Percentiles rank a stretch among this genome's conserved stretches.
These are phyloP conservation scores for zebrafish (Danio rerio) DNA, from an alignment of 2,113 vertebrate genomes.

Conservation along the genomic window GRCz12tu NC_133192.1:25783501-25784000, in stretches of 20 bases:
- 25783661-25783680: background rate
- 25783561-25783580: background rate
- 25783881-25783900: too few relatives aligned
- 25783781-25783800: background rate
- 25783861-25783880: too few relatives aligned
- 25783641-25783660: background rate
- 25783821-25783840: too few relatives aligned
- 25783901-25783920: too few relatives aligned
- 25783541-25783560: background rate
- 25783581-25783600: constrained; percentile 2
- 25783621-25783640: background rate
- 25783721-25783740: background rate
- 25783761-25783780: background rate
- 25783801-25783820: too few relatives aligned
- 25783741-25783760: background rate
- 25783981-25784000: too few relatives aligned
- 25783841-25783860: too few relatives aligned
- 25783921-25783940: too few relatives aligned
- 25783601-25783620: constrained; percentile 13
- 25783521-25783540: background rate
- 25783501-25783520: background rate
- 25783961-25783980: too few relatives aligned
- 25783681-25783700: background rate
- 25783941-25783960: too few relatives aligned
- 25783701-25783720: background rate